Conservation (phyloP, 2,797 vertebrate species). For the Pseudopleuronectes americanus region DNA sequence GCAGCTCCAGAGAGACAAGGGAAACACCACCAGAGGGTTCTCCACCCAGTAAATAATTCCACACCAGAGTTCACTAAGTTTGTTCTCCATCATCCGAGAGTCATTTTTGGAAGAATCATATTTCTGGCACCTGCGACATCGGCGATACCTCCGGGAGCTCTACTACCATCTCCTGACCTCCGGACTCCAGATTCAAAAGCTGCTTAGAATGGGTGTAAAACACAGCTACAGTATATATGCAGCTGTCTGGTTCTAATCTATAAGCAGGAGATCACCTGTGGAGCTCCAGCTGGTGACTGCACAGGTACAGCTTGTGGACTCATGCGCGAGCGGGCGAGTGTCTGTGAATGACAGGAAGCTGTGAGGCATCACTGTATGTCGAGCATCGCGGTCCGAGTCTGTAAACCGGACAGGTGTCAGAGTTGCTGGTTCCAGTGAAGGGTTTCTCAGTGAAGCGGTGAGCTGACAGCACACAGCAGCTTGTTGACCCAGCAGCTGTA, state of each 20-base stretch:
- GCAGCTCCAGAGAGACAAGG: too few species aligned
- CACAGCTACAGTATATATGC: too few species aligned
- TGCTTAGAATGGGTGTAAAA: too few species aligned
- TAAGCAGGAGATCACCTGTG: neutral
- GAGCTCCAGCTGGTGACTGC: neutral
- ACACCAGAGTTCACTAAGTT: too few species aligned
- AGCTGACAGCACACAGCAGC: conserved; percentile 36
- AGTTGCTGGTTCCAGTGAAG: conserved; percentile 18
- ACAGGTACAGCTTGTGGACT: conserved; percentile 1
- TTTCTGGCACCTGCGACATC: too few species aligned
- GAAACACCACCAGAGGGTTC: too few species aligned
- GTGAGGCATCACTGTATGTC: neutral
- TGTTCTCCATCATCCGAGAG: too few species aligned
- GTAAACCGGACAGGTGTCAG: conserved; percentile 57
- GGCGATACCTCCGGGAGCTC: too few species aligned
- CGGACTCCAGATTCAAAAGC: too few species aligned
- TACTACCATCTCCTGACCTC: too few species aligned
- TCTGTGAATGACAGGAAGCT: conserved; percentile 17
- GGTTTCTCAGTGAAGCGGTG: conserved; percentile 41
- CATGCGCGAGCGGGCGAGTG: neutral
- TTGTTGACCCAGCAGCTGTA: conserved; percentile 28
- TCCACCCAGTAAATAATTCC: too few species aligned
- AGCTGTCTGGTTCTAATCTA: neutral
- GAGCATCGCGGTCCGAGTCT: conserved; percentile 9
- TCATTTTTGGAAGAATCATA: too few species aligned